Conservation (phyloP, 2,797 vertebrate genomes). For the Coilia nasus region DNA sequence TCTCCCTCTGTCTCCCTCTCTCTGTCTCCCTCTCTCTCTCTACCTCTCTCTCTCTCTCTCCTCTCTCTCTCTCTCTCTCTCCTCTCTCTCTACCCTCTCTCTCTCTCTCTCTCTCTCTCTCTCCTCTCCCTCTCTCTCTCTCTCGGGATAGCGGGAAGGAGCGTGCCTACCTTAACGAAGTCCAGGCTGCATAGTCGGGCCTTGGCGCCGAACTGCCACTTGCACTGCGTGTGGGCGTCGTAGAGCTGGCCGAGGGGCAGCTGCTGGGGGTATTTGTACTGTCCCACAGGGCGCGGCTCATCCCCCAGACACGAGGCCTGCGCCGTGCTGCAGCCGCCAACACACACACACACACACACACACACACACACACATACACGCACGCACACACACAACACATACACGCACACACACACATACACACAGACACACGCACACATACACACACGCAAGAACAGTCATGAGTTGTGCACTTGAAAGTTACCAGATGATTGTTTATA, state of each 20-base stretch:
- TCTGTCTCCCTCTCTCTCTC: too few relatives aligned
- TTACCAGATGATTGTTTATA: neutral
- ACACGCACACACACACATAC: neutral
- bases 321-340: slow-evolving; percentile 83
- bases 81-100: neutral
- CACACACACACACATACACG: neutral
- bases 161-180: slow-evolving; percentile 89
- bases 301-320: slow-evolving; percentile 97
- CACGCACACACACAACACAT: neutral
- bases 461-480: neutral
- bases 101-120: neutral
- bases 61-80: too few relatives aligned
- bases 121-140: neutral
- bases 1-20: too few relatives aligned
- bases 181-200: slow-evolving; percentile 93
- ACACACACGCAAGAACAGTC: slow-evolving; percentile 5
- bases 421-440: neutral
- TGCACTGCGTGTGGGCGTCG: slow-evolving; percentile 95
- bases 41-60: too few relatives aligned
- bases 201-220: slow-evolving; percentile 97
- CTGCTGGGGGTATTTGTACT: slow-evolving; percentile 93
- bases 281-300: slow-evolving; percentile 91
- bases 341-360: neutral
- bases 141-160: neutral
- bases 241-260: slow-evolving; percentile 97